These are phyloP conservation scores for Drosophila pseudoananassae DNA, from an alignment of 1,140 invertebrate species.

Conservation along the genomic window DNA sequence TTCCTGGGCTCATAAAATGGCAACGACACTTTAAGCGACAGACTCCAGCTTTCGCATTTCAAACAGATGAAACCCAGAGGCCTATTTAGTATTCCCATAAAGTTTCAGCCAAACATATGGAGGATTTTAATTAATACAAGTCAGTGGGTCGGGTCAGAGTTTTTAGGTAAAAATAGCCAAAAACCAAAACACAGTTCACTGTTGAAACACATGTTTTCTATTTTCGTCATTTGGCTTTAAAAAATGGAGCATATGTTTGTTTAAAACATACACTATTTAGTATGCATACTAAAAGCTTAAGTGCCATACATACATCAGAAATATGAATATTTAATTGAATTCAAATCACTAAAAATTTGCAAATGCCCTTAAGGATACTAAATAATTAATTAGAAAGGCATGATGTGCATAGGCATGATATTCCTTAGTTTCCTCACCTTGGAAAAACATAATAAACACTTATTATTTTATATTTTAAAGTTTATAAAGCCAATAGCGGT, in stretches of 20 bases:
- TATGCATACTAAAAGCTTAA: not conserved
- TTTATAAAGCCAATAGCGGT: not conserved
- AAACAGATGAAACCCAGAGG: constrained; percentile 2
- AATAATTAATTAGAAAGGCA: not conserved
- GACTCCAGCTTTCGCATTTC: constrained; percentile 14
- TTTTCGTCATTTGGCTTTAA: not conserved
- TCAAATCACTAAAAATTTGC: not conserved
- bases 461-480: not conserved
- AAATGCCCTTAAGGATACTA: not conserved
- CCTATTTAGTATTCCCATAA: not conserved
- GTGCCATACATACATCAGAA: not conserved
- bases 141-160: not conserved
- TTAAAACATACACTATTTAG: not conserved
- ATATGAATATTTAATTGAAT: not conserved
- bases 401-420: too few relatives aligned
- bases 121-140: not conserved
- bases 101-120: not conserved
- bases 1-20: constrained; percentile 8
- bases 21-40: constrained; percentile 37
- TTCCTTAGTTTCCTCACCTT: too few relatives aligned
- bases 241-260: not conserved
- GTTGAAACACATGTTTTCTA: not conserved
- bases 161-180: not conserved
- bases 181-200: not conserved
- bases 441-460: too few relatives aligned